phyloP scores from a whole-genome alignment of 2,113 vertebrate species.

The Salvelinus alpinus region DNA sequence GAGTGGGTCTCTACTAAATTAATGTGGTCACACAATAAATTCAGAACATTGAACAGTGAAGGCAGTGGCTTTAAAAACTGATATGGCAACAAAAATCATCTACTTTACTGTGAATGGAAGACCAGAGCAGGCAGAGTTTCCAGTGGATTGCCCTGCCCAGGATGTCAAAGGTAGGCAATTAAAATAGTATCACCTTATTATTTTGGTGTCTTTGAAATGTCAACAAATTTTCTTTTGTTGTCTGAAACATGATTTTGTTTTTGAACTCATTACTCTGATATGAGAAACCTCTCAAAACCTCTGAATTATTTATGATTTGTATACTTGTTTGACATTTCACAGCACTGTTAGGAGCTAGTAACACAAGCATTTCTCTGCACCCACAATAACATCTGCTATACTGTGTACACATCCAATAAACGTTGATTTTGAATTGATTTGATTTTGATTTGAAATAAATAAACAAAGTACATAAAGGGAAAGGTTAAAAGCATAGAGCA shows the following conservation, averaged over 20 bases:
- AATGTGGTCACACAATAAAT: constrained; percentile 35
- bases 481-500: too few relatives aligned
- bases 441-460: not conserved
- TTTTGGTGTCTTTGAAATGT: too few relatives aligned
- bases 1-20: constrained; percentile 32
- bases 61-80: constrained; percentile 11
- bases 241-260: too few relatives aligned
- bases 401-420: too few relatives aligned
- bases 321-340: too few relatives aligned
- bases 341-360: too few relatives aligned
- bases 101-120: constrained; percentile 75
- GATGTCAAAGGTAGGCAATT: constrained; percentile 74
- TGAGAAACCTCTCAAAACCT: not conserved
- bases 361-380: too few relatives aligned
- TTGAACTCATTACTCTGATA: not conserved
- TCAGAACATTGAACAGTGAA: constrained; percentile 24
- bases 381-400: too few relatives aligned
- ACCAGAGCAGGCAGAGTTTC: constrained; percentile 76
- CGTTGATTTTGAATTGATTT: too few relatives aligned
- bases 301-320: too few relatives aligned
- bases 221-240: too few relatives aligned
- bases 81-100: constrained; percentile 73
- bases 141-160: constrained; percentile 67
- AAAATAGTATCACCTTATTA: too few relatives aligned
- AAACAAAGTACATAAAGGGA: not conserved